A percentile compares a stretch with the other conserved stretches of the same genome.
These are phyloP conservation scores for Gambusia holbrooki DNA, from an alignment of 2,113 vertebrate genomes.

Conservation along the genomic window DNA sequence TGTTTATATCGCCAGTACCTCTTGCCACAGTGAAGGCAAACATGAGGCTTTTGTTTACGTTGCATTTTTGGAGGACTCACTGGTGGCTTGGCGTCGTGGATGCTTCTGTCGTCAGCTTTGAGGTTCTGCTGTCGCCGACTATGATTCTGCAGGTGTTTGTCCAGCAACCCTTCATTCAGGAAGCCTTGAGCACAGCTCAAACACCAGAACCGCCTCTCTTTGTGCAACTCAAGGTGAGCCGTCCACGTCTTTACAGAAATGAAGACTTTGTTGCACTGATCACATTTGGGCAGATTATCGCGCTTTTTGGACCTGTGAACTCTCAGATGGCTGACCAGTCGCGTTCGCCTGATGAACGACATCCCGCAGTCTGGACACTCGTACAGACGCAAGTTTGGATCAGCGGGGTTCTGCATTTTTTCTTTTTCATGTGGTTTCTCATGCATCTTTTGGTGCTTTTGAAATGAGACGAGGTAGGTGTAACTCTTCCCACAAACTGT, in stretches of 20 bases:
- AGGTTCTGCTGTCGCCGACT: constrained; percentile 36
- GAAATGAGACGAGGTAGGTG: constrained; percentile 60
- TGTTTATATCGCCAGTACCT: constrained; percentile 33
- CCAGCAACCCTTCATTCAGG: constrained; percentile 24
- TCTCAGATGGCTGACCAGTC: constrained; percentile 56
- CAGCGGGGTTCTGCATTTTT: rapidly evolving
- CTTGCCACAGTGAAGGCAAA: constrained; percentile 48
- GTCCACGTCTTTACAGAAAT: constrained; percentile 19
- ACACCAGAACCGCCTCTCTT: constrained; percentile 62
- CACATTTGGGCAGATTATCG: constrained; percentile 35
- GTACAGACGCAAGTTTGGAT: not conserved
- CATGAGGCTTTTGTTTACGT: constrained; percentile 22
- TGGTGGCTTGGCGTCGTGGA: constrained; percentile 12
- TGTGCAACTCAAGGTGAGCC: constrained; percentile 60
- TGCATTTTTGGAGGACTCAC: constrained; percentile 40
- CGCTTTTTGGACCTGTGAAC: constrained; percentile 27
- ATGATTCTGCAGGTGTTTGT: constrained; percentile 66
- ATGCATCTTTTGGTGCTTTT: constrained; percentile 66
- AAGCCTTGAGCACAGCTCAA: constrained; percentile 68
- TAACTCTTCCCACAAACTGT: constrained; percentile 71
- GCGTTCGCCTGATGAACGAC: constrained; percentile 36
- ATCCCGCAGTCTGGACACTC: constrained; percentile 65
- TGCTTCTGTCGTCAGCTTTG: constrained; percentile 47
- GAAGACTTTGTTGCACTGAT: constrained; percentile 68
- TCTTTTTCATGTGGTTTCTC: rapidly evolving